Percentiles rank a stretch among this genome's conserved stretches.
These are phyloP conservation scores for Sialia sialis DNA, from an alignment of 2,113 vertebrate genomes.

Conservation along the genomic window DNA sequence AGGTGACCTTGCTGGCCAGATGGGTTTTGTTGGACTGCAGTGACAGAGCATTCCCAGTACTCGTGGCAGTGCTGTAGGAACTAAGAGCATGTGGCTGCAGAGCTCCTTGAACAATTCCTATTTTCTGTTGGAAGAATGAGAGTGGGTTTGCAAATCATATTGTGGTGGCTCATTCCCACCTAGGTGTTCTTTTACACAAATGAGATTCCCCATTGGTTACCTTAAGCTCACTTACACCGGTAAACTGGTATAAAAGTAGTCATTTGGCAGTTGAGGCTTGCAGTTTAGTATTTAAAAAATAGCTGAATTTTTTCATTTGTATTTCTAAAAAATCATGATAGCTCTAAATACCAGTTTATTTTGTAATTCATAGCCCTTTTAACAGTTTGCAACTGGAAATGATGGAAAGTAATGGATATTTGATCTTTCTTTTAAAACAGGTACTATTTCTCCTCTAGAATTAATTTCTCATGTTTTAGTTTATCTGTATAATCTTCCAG, in stretches of 20 bases:
- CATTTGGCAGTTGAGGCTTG: background rate
- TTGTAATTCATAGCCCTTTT: background rate
- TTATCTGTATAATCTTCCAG: background rate
- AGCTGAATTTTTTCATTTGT: background rate
- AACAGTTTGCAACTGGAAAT: background rate
- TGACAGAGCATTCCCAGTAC: background rate
- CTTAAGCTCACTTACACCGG: background rate
- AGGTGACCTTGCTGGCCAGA: background rate
- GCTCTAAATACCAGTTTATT: background rate
- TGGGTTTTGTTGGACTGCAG: background rate
- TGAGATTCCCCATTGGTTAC: background rate
- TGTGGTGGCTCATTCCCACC: background rate
- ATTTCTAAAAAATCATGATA: background rate
- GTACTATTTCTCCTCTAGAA: background rate
- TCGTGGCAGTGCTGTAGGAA: background rate
- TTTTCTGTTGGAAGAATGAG: background rate
- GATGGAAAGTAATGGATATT: background rate
- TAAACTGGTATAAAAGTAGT: background rate
- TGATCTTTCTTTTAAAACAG: background rate
- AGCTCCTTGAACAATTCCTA: background rate
- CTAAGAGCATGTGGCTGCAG: background rate
- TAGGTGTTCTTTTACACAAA: background rate
- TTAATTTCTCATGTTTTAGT: background rate
- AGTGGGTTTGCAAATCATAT: background rate
- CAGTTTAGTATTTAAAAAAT: background rate